Conservation (phyloP, 1,140 invertebrate species). For the Drosophila pruinosa region DNA sequence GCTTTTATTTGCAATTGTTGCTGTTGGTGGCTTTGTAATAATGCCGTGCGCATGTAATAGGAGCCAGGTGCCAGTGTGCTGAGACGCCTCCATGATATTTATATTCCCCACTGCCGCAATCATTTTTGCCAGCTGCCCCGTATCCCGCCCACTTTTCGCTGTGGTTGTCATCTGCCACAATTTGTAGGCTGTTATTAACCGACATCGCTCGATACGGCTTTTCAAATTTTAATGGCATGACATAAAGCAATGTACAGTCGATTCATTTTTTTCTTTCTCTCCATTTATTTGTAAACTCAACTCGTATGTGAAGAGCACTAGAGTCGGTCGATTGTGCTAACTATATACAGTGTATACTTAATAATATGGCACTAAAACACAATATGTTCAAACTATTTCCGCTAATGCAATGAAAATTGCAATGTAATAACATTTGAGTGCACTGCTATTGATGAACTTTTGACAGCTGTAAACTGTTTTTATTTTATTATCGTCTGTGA, state of each 20-base stretch:
- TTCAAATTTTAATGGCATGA: constrained; percentile 70
- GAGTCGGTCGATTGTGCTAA: neutral
- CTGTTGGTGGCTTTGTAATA: constrained; percentile 67
- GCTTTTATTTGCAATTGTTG: constrained; percentile 78
- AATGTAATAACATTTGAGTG: neutral
- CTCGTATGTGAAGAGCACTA: neutral
- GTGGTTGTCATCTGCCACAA: constrained; percentile 73
- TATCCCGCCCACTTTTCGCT: neutral
- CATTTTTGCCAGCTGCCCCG: constrained; percentile 38
- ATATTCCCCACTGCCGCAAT: constrained; percentile 62
- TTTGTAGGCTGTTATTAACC: constrained; percentile 77
- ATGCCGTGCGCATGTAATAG: constrained; percentile 78
- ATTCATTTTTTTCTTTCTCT: constrained; percentile 17
- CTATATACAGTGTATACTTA: neutral
- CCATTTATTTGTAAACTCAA: constrained; percentile 6
- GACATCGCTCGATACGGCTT: constrained; percentile 64
- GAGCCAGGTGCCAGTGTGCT: constrained; percentile 76
- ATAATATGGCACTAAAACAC: constrained; percentile 19
- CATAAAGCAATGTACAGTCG: constrained; percentile 53
- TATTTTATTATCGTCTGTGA: no score
- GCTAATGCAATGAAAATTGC: constrained; percentile 13
- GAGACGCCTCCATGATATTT: constrained; percentile 70
- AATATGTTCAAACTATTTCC: constrained; percentile 20
- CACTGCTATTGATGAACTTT: neutral
- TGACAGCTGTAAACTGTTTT: neutral